phyloP scores from a whole-genome alignment of 2,113 vertebrate genomes.

The Phoenicopterus ruber region DNA sequence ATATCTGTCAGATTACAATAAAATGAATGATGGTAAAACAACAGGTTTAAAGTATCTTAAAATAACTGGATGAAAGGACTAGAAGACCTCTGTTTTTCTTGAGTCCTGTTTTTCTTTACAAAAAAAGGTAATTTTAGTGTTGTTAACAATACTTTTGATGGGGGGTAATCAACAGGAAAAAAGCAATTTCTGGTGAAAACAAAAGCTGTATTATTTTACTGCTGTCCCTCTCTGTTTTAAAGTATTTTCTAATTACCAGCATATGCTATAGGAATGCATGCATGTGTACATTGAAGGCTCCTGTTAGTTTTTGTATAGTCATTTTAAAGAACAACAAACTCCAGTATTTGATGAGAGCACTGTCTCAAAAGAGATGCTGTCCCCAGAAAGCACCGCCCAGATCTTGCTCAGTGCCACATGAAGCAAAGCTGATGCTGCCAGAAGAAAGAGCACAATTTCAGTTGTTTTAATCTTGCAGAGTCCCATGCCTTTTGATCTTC shows the following conservation, averaged over 20 bases:
- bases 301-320: neutral
- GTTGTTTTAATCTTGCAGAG: neutral
- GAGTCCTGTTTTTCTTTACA: neutral
- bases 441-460: conserved; percentile 8
- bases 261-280: neutral
- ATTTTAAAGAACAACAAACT: neutral
- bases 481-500: conserved; percentile 18
- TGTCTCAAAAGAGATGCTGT: neutral
- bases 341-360: neutral
- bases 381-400: neutral
- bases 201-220: neutral
- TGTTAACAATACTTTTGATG: neutral
- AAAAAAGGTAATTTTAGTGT: neutral
- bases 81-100: neutral
- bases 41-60: neutral
- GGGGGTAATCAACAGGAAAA: neutral
- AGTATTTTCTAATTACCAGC: neutral
- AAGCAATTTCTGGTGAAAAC: neutral
- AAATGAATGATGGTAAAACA: neutral
- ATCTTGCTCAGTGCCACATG: neutral
- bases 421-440: neutral
- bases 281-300: neutral
- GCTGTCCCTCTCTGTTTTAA: neutral
- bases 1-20: neutral
- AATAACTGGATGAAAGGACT: neutral